Evolutionary conservation across 2,888 invertebrate genomes (phyloP), one percentile per base, ranked within the genome.

Genomic region (Dasypogon diadema): DNA sequence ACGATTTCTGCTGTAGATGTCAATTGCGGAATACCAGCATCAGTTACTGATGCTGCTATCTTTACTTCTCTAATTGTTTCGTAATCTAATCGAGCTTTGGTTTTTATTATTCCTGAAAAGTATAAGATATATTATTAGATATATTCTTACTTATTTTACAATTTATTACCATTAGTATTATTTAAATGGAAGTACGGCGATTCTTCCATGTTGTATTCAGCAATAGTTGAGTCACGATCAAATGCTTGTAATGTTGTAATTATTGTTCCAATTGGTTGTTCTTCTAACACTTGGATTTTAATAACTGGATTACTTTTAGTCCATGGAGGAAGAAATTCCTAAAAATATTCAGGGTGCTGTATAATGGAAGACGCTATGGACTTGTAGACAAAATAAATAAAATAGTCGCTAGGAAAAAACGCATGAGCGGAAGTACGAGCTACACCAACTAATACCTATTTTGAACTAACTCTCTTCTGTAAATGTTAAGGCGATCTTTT

Each of bases 11-110:
- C 96, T 0, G 92, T 89, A 0, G 95, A 89, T 2, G 94, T 92
- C 58, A 94, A 87, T 81, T 93, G 92, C 0, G 97, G 97, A 0
- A 94, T 91, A 1, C 97, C 97, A 0, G 93, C 92, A 85, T 98
- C 98, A 80, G 90, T 93, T 0, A 95, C 97, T 1, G 92, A 88
- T 0, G 95, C 91, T 0, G 91, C 92, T 83, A 97, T 95, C 83
- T 93, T 92, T 2, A 95, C 87, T 54, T 88, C 88, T 80, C 93
- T 92, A 0, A 92, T 87, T 80, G 89, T 88, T 83, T 98, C 98
- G 84, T 92, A 97, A 86, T 98, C 97, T 68, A 98, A 91, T 12
- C 92, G 89, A 79, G 92, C 89, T 34, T 89, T 91, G 0, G 92
- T 92, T 81, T 91, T 92, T 1, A 97, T 92, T 24, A 92, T 90